phyloP scores from a whole-genome alignment of 1,140 invertebrate species.

The Drosophila sulfurigaster region DNA sequence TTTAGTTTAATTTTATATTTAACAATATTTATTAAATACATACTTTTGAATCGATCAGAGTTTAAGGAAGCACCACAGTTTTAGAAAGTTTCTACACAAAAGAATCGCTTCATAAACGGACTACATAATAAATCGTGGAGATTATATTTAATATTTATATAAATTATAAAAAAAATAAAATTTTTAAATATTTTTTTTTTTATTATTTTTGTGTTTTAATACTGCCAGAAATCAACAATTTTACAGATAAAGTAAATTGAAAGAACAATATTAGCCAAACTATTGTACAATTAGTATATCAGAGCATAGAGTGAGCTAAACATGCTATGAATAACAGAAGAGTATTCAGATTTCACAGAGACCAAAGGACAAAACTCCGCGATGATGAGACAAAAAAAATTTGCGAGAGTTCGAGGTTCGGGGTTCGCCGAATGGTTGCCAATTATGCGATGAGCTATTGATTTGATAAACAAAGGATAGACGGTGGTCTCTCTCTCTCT shows the following conservation, averaged over 20 bases:
- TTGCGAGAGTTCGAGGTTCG: background rate
- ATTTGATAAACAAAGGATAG: conserved; percentile 44
- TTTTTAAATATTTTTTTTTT: background rate
- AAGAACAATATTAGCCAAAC: background rate
- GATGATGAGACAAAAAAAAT: conserved; percentile 27
- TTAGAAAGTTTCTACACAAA: too few relatives aligned
- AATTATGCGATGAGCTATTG: conserved; percentile 56
- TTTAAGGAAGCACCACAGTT: rapidly evolving
- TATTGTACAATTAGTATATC: background rate
- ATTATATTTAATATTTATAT: too few relatives aligned
- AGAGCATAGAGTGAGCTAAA: background rate
- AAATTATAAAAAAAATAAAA: too few relatives aligned
- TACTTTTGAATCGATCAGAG: too few relatives aligned
- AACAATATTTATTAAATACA: too few relatives aligned
- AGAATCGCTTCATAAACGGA: too few relatives aligned
- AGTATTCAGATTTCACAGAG: background rate
- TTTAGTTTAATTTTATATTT: too few relatives aligned
- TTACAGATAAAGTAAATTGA: background rate
- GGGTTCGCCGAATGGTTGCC: conserved; percentile 12
- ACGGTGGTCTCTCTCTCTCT: background rate
- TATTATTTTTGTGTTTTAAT: background rate
- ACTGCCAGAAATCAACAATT: too few relatives aligned
- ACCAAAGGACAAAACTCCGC: conserved; percentile 1
- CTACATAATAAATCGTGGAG: too few relatives aligned
- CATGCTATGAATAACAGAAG: conserved; percentile 1